Evolutionary conservation across 2,113 vertebrate genomes (phyloP).

Genomic region (Corythaeola cristata): DNA sequence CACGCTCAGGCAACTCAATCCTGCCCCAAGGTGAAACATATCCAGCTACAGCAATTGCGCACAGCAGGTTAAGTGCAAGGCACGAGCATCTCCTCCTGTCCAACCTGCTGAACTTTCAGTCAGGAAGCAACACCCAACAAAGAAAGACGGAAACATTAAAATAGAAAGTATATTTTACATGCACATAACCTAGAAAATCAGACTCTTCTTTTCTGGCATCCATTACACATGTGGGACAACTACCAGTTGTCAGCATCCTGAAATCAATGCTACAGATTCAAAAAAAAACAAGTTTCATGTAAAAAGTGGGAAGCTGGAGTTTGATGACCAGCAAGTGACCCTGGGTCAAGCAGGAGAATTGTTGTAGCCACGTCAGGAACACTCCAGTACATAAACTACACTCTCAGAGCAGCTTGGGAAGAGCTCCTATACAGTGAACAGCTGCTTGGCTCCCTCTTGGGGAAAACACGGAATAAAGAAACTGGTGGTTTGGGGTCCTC

Average conservation of each 20-base stretch:
- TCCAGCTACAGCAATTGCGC: not conserved
- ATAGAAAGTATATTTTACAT: not conserved
- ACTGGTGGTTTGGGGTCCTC: not conserved
- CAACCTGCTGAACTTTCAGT: not conserved
- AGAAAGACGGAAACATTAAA: not conserved
- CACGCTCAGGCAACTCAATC: not conserved
- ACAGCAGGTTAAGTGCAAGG: not conserved
- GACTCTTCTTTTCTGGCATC: not conserved
- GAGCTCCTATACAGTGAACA: not conserved
- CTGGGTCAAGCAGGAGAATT: not conserved
- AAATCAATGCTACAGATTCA: not conserved
- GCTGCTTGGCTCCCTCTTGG: slow-evolving; percentile 45
- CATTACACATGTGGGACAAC: fast-evolving
- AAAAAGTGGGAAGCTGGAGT: not conserved
- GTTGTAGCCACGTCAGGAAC: not conserved
- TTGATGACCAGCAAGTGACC: not conserved
- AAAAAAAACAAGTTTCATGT: not conserved
- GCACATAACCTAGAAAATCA: not conserved
- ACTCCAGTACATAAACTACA: not conserved
- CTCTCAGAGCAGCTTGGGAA: not conserved
- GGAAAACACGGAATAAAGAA: slow-evolving; percentile 6
- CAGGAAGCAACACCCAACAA: not conserved
- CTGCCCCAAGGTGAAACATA: fast-evolving
- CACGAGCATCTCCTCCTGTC: not conserved
- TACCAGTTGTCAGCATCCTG: not conserved